phyloP scores from a whole-genome alignment of 2,888 invertebrate genomes.

The Acheta domesticus region DNA sequence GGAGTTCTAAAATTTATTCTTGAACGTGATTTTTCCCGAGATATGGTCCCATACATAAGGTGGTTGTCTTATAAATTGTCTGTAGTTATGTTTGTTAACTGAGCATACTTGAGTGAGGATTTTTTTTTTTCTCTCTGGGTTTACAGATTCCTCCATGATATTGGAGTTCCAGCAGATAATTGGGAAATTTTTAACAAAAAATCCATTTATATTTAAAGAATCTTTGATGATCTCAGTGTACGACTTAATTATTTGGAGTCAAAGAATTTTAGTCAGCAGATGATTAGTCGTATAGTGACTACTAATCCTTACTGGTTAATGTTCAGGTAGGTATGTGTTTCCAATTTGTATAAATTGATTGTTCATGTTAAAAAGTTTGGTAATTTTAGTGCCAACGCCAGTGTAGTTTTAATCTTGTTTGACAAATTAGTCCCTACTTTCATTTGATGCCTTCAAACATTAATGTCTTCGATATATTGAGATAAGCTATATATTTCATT shows the following conservation, averaged over 20 bases:
- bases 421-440: too few relatives aligned
- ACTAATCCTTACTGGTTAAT: constrained; percentile 73
- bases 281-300: constrained; percentile 67
- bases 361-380: not conserved
- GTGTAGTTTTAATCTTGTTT: too few relatives aligned
- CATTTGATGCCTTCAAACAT: too few relatives aligned
- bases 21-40: constrained; percentile 68
- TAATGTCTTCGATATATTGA: too few relatives aligned
- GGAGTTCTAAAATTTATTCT: constrained; percentile 63
- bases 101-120: too few relatives aligned
- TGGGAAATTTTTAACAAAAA: constrained; percentile 75
- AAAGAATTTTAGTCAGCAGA: constrained; percentile 66
- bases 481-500: too few relatives aligned
- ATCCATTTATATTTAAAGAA: constrained; percentile 75
- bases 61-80: constrained; percentile 38
- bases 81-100: too few relatives aligned
- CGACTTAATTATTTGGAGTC: constrained; percentile 79
- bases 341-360: constrained; percentile 5
- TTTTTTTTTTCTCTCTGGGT: too few relatives aligned
- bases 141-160: constrained; percentile 64
- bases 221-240: constrained; percentile 68
- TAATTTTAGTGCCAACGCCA: not conserved
- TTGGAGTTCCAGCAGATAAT: constrained; percentile 61
- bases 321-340: constrained; percentile 54
- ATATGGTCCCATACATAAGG: constrained; percentile 65